Base-by-base conservation (phyloP, 2,113 vertebrate species). In the Cryptomyrus ogoouensis region DNA sequence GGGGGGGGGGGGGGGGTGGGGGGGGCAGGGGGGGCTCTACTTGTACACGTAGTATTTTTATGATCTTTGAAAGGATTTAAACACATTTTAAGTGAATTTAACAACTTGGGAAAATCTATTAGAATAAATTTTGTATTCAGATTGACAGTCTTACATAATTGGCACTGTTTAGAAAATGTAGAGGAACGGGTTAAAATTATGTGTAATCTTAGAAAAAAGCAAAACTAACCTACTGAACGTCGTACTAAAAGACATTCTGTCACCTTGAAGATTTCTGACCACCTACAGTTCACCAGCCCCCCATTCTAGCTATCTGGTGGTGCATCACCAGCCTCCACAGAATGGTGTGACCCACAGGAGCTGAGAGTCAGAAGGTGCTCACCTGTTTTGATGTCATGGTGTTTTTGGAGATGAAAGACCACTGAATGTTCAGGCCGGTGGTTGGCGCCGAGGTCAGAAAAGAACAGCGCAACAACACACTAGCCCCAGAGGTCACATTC, bases 401-500 rank as follows among this genome's bases (percentile, higher is more conserved):
- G 17, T 58, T 58, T 15, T 46, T 56, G 19, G 92, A 90, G 83
- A 70, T 44, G 90, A 94, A 92, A 5, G 91, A 88, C 95, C 94
- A 95, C 90, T 93, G 91, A 89, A 94, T 91, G 89, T 17, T 92
- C 0, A 95, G 93, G 17, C 17, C 5, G 35, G 15, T 90, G 17
- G 92, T 92, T 2, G 90, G 13, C 1, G 4, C 24, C 3, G 10
- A 80, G 0, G 94, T 94, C 7, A 1, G 12, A 85, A 94, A 95
- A 3, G 0, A 80, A 58, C 95, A 95, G n/a, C 80, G 46, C 5
- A 95, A 93, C 1, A 83, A 49, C 46, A 83, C 90, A 6, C 5
- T 91, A 31, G 3, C 49, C 42, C 93, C 94, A 7, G 0, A 10
- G 13, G 93, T 94, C 5, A 93, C 91, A 12, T 93, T 96, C n/a